Conservation (phyloP, 2,113 vertebrate species). For the Hyaena hyaena region DNA sequence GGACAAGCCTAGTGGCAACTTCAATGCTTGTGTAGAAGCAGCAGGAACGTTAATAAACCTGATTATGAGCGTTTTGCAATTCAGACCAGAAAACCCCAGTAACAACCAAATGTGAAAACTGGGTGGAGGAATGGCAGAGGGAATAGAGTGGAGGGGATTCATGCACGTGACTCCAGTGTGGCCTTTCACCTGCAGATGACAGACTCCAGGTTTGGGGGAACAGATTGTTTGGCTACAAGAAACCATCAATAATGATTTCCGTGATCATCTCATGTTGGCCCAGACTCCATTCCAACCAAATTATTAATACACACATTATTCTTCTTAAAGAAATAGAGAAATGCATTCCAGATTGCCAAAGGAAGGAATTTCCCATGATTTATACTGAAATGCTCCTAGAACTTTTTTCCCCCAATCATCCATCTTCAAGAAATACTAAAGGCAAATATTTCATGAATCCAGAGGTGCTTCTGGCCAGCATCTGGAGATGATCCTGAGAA, state of each 20-base stretch:
- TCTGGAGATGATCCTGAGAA: conserved; percentile 81
- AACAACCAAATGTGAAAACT: not conserved
- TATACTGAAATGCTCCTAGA: conserved; percentile 73
- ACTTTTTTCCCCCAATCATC: conserved; percentile 63
- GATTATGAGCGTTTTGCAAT: not conserved
- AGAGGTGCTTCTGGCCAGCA: conserved; percentile 79
- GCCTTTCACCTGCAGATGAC: conserved; percentile 67
- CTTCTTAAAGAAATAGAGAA: conserved; percentile 81
- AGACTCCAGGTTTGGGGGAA: conserved; percentile 63
- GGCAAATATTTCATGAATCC: conserved; percentile 81
- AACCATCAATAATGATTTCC: conserved; percentile 76
- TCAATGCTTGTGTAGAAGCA: not conserved
- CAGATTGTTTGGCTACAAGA: conserved; percentile 69
- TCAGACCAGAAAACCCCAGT: not conserved
- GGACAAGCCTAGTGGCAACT: not conserved
- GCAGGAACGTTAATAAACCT: not conserved
- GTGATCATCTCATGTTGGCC: conserved; percentile 72
- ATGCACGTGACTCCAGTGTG: conserved; percentile 22
- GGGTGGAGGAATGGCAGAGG: not conserved
- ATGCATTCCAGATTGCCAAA: conserved; percentile 81
- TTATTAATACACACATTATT: conserved; percentile 81
- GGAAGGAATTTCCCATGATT: conserved; percentile 77
- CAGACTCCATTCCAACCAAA: conserved; percentile 67
- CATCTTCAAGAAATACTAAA: conserved; percentile 80
- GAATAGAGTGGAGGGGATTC: not conserved